Evolutionary conservation across 2,797 vertebrate species (phyloP).

Genomic region (Carapus acus): DNA sequence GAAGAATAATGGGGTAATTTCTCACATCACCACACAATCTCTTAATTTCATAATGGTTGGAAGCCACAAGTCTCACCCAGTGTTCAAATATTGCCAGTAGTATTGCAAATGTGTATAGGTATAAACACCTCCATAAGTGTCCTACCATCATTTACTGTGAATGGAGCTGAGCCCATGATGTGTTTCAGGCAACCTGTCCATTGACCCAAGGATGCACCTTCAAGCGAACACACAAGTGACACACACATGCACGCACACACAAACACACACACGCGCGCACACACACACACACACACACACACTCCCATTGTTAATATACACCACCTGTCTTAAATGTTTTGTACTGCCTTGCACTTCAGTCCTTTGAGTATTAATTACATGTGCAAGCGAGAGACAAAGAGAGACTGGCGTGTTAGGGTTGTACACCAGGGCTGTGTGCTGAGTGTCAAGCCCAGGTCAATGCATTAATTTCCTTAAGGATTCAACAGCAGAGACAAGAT

Average conservation of each 20-base stretch:
- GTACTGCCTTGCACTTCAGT: conserved; percentile 59
- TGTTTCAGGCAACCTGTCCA: conserved; percentile 69
- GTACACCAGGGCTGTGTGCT: conserved; percentile 26
- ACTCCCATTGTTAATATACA: conserved; percentile 40
- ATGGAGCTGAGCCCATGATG: conserved; percentile 73
- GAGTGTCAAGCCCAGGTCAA: conserved; percentile 39
- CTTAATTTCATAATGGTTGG: no score
- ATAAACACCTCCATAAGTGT: no score
- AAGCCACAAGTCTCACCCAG: no score
- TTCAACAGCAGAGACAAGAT: conserved; percentile 38
- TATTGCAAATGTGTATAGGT: no score
- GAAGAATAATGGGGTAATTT: no score
- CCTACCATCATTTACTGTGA: no score
- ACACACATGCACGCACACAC: conserved; percentile 80
- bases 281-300: conserved; percentile 63
- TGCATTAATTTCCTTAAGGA: conserved; percentile 31
- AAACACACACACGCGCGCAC: conserved; percentile 48
- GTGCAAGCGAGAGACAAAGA: conserved; percentile 51
- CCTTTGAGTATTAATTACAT: conserved; percentile 79
- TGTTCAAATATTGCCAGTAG: no score
- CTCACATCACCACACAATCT: no score
- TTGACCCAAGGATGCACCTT: conserved; percentile 62
- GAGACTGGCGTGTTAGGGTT: conserved; percentile 54
- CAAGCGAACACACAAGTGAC: no score
- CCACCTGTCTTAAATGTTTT: conserved; percentile 76